These are phyloP conservation scores for Brenthis daphne DNA, from an alignment of 2,888 invertebrate genomes.

Conservation along the genomic window DNA sequence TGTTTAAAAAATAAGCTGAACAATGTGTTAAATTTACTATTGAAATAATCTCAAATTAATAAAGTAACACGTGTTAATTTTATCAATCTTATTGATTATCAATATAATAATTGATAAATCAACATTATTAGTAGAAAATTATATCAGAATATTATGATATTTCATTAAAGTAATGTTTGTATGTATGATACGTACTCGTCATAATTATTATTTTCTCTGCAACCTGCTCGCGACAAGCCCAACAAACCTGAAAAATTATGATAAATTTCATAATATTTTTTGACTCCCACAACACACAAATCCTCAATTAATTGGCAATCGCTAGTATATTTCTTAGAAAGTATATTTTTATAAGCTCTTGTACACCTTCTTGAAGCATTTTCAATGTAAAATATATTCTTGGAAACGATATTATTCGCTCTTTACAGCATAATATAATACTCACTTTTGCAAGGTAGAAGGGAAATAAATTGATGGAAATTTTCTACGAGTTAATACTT, in stretches of 20 bases:
- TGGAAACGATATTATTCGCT: background rate
- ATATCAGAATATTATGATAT: background rate
- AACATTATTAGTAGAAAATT: background rate
- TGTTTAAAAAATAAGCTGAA: too few species aligned
- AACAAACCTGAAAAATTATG: slow-evolving; percentile 54
- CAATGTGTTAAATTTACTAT: too few species aligned
- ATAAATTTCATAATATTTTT: slow-evolving; percentile 1
- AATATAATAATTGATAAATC: background rate
- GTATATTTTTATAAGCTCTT: background rate
- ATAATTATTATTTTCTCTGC: slow-evolving; percentile 52
- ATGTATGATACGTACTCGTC: slow-evolving; percentile 56
- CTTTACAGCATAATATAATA: background rate
- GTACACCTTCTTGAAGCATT: background rate
- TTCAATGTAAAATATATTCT: background rate
- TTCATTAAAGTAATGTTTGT: background rate
- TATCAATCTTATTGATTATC: too few species aligned
- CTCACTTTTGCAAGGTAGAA: background rate
- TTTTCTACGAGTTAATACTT: too few species aligned
- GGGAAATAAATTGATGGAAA: too few species aligned
- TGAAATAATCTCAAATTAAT: too few species aligned
- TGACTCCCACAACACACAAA: slow-evolving; percentile 8
- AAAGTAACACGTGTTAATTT: too few species aligned
- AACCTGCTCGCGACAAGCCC: slow-evolving; percentile 52
- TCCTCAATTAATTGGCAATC: slow-evolving; percentile 13
- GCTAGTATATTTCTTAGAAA: background rate